Percentiles rank a stretch among this genome's conserved stretches.
Evolutionary conservation across 2,113 vertebrate species (phyloP).

Genomic region (Gyps fulvus): DNA sequence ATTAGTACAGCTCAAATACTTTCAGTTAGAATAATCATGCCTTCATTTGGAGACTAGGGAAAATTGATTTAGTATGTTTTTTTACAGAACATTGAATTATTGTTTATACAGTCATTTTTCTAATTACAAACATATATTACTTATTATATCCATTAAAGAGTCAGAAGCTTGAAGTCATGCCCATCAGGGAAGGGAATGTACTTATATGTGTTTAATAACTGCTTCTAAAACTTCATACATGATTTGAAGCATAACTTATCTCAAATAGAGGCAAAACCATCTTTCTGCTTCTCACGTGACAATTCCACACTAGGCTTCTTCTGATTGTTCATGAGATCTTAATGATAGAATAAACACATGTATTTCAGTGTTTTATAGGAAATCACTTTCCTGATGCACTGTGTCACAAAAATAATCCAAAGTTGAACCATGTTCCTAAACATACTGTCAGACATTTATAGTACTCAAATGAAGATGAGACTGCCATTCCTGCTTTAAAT

Average conservation of each 20-base stretch:
- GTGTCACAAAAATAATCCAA: background rate
- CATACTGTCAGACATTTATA: background rate
- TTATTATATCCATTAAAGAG: background rate
- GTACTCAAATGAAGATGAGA: background rate
- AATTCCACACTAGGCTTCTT: background rate
- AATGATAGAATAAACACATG: background rate
- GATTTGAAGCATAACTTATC: background rate
- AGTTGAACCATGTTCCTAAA: background rate
- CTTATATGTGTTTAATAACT: background rate
- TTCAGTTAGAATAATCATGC: slow-evolving; percentile 10
- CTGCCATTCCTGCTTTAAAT: background rate
- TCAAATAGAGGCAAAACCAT: background rate
- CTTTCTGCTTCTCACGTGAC: background rate
- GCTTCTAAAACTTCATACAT: background rate
- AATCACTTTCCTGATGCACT: background rate
- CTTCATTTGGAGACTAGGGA: background rate
- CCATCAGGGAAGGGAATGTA: background rate
- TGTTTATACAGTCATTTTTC: background rate
- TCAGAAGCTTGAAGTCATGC: background rate
- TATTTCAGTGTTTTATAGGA: background rate
- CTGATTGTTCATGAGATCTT: background rate
- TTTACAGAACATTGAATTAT: slow-evolving; percentile 24
- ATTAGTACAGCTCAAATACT: slow-evolving; percentile 5
- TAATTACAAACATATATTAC: background rate
- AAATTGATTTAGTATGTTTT: background rate